Evolutionary conservation across 2,113 vertebrate species (phyloP).

Genomic region (Ibidorhyncha struthersii): DNA sequence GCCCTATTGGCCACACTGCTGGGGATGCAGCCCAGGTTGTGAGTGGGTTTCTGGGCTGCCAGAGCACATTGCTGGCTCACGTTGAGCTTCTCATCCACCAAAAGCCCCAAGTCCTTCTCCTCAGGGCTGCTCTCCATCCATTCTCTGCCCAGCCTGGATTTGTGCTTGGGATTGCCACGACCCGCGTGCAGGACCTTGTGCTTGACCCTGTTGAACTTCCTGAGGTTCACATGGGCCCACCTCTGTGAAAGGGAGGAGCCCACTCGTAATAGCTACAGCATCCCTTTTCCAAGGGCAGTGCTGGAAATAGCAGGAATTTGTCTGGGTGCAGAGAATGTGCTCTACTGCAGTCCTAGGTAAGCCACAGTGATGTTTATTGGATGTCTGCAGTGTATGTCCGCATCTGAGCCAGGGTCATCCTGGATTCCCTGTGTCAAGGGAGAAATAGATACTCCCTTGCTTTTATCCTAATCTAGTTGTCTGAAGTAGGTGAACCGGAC

Average conservation of each 20-base stretch:
- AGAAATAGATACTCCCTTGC: neutral
- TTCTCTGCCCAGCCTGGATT: neutral
- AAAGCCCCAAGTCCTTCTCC: too few species aligned
- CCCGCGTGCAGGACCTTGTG: neutral
- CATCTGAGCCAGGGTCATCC: neutral
- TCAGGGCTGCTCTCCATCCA: neutral
- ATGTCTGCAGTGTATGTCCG: neutral
- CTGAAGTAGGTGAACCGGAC: neutral
- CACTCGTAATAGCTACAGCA: rapidly evolving
- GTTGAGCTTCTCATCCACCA: too few species aligned
- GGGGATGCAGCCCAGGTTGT: too few species aligned
- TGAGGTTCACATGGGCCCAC: neutral
- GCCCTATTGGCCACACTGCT: too few species aligned
- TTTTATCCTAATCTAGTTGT: neutral
- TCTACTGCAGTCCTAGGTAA: rapidly evolving
- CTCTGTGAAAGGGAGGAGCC: neutral
- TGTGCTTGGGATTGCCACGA: neutral
- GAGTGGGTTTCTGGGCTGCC: too few species aligned
- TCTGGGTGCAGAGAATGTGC: neutral
- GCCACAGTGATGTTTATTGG: neutral
- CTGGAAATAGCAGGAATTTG: neutral
- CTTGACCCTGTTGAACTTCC: neutral
- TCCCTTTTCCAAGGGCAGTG: neutral
- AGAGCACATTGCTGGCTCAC: too few species aligned
- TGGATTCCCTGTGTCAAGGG: neutral